These are phyloP conservation scores for Ceyx cyanopectus DNA, from an alignment of 2,113 vertebrate species.

Conservation along the genomic window DNA sequence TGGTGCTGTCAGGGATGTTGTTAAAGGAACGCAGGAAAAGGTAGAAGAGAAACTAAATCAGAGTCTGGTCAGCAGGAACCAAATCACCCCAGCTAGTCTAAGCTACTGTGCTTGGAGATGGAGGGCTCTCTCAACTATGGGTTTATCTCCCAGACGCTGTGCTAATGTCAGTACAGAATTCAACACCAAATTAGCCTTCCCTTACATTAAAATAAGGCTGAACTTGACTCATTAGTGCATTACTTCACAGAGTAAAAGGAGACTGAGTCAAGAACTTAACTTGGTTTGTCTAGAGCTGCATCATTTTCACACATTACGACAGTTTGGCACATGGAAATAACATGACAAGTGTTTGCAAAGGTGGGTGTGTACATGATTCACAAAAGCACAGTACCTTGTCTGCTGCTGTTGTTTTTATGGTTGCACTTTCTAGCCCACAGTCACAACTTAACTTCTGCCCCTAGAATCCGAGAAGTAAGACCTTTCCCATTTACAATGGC, in stretches of 20 bases:
- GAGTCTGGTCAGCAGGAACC: neutral
- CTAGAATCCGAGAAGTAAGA: neutral
- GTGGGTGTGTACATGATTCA: neutral
- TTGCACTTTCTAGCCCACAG: neutral
- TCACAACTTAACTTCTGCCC: neutral
- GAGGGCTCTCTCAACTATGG: neutral
- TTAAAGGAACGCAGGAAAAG: neutral
- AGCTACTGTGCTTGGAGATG: neutral
- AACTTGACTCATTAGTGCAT: neutral
- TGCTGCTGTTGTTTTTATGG: neutral
- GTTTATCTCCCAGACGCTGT: neutral
- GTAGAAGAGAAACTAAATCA: neutral
- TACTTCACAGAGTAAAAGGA: neutral
- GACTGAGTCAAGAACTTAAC: neutral
- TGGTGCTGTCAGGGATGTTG: neutral
- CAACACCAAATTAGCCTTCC: neutral
- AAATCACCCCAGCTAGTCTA: neutral
- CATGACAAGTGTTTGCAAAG: neutral
- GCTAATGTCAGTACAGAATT: neutral
- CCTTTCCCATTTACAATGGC: neutral
- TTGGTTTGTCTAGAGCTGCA: neutral
- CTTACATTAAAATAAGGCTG: neutral
- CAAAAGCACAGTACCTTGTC: rapidly evolving
- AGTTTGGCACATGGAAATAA: neutral
- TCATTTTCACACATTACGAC: neutral